Conservation (phyloP, 1,140 invertebrate species). For the Kradibia gibbosae region DNA sequence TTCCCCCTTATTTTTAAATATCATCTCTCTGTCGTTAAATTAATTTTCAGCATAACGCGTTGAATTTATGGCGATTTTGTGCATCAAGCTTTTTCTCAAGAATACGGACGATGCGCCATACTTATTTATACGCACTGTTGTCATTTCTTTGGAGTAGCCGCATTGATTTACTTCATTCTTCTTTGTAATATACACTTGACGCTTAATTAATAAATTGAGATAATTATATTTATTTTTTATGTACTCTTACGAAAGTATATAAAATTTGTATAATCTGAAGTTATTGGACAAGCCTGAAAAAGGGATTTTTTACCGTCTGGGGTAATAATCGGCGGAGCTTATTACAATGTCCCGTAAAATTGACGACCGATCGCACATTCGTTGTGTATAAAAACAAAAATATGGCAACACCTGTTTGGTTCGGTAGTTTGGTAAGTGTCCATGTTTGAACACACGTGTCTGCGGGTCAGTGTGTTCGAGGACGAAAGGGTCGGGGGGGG, state of each 20-base stretch:
- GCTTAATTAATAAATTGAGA: background rate
- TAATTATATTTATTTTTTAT: background rate
- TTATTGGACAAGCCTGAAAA: background rate
- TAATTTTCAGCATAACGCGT: background rate
- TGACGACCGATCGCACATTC: background rate
- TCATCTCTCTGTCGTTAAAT: background rate
- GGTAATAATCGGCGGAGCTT: background rate
- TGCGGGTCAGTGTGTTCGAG: too few relatives aligned
- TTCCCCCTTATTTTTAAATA: background rate
- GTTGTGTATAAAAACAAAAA: background rate
- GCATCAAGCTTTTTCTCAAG: background rate
- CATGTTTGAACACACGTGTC: too few relatives aligned
- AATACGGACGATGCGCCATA: background rate
- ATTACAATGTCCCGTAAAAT: background rate
- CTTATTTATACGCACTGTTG: too few relatives aligned
- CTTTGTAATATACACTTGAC: background rate
- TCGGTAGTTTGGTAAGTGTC: too few relatives aligned
- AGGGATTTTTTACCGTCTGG: background rate
- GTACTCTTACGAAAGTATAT: background rate
- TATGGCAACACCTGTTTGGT: background rate
- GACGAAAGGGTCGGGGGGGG: conserved; percentile 50
- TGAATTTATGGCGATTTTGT: background rate
- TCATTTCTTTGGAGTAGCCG: too few relatives aligned
- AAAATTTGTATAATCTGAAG: background rate
- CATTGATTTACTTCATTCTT: background rate